Base-by-base conservation (phyloP, 2,113 vertebrate species). In the Atrichornis clamosus region DNA sequence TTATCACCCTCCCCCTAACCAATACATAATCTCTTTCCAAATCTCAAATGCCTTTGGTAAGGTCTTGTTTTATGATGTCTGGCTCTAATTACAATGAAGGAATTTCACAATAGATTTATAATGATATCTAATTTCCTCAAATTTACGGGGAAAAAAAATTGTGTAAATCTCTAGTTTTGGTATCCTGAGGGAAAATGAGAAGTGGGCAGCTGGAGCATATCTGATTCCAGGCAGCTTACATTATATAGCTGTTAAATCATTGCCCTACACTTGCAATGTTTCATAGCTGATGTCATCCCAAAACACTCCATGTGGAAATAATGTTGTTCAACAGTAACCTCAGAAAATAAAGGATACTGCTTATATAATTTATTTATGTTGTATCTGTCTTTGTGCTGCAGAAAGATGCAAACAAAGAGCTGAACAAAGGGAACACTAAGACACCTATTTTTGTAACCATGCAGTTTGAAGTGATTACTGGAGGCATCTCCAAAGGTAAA, bases 1-100 rank as follows among this genome's bases (percentile, higher is more conserved):
- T 37, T 2, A 1, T 16, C 7, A 24, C 8, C 2, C 3, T 26
- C 1, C 2, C 20, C 13, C 4, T 7, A 2, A 1, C 2, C 15
- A 63, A 33, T 1, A 23, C 13, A 10, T 32, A 39, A 67, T 58
- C 9, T 68, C 32, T 78, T 94, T 80, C 37, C 3, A 63, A 7
- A 44, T 65, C 82, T 90, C 13, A 44, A 62, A 56, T 33, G 11
- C 6, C 3, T 88, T 58, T 65, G 4, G 1, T 44, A 55, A 47
- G 12, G 24, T 44, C 20, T 55, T 78, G 19, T 53, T 76, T 60
- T 6, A 41, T 32, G 19, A 44, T 67, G 6, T 44, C 24, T 78
- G 46, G 2, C 12, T 69, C 19, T 70, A 62, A 68, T 55, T 63
- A n/a, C 11, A 72, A 10, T 76, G 15, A 70, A 50, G 10, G 9